A percentile compares a stretch with the other conserved stretches of the same genome.
Conservation (phyloP, 2,888 invertebrate species). For the Lissocephala sabroskyi region DNA sequence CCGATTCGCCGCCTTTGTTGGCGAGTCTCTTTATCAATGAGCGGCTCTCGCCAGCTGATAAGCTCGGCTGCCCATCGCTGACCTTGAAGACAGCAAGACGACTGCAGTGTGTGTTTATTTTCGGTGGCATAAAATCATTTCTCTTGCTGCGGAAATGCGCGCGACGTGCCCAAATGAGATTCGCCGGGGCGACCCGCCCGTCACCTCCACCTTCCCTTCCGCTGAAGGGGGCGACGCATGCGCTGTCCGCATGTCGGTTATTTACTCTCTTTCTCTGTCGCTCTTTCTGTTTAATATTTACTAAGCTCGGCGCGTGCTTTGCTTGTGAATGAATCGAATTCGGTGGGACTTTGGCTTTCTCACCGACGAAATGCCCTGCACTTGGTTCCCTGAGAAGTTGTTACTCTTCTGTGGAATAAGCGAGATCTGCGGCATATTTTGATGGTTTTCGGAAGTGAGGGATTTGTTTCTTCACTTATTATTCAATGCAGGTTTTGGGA, state of each 20-base stretch:
- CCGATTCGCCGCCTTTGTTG: slow-evolving; percentile 8
- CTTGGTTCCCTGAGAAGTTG: too few species aligned
- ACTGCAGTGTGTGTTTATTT: too few species aligned
- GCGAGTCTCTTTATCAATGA: slow-evolving; percentile 43
- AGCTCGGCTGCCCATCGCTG: slow-evolving; percentile 18
- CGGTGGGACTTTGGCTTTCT: too few species aligned
- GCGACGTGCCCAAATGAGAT: slow-evolving; percentile 47
- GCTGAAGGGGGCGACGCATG: not conserved
- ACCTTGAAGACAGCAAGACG: too few species aligned
- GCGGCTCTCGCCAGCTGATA: slow-evolving; percentile 30
- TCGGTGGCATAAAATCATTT: slow-evolving; percentile 42
- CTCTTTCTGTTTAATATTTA: slow-evolving; percentile 49
- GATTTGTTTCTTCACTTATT: too few species aligned
- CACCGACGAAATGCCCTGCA: too few species aligned
- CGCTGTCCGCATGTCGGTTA: slow-evolving; percentile 15
- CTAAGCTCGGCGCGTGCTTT: slow-evolving; percentile 52
- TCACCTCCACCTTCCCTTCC: not conserved
- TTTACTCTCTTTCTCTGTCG: slow-evolving; percentile 26
- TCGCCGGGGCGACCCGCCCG: too few species aligned
- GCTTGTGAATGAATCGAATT: too few species aligned
- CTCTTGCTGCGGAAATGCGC: slow-evolving; percentile 57
- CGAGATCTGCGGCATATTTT: too few species aligned
- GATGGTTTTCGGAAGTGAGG: too few species aligned
- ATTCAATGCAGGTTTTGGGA: too few species aligned
- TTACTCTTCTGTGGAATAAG: too few species aligned